Evolutionary conservation across 2,888 invertebrate species (phyloP).

Genomic region (Diabrotica balteata): DNA sequence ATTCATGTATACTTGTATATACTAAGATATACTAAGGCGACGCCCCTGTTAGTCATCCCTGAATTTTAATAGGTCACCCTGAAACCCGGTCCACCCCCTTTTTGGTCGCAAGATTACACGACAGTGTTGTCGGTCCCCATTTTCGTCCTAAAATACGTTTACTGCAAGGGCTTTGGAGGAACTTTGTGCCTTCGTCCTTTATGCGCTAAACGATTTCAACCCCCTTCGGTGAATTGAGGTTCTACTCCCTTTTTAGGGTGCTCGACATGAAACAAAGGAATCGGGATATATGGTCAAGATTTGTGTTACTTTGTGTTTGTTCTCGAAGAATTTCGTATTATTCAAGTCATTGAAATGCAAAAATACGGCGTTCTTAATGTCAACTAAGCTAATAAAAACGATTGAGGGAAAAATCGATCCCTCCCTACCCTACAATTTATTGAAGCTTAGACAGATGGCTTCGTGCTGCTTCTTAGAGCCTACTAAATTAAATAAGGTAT

Average conservation of each 20-base stretch:
- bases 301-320: constrained; percentile 22
- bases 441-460: constrained; percentile 11
- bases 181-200: constrained; percentile 23
- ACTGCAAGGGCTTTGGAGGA: constrained; percentile 2
- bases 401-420: not conserved
- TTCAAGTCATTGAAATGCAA: constrained; percentile 20
- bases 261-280: constrained; percentile 31
- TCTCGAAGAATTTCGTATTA: constrained; percentile 19
- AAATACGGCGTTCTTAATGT: constrained; percentile 16
- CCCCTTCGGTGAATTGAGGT: constrained; percentile 23
- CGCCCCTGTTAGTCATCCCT: constrained; percentile 18
- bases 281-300: constrained; percentile 29
- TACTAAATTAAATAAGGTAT: constrained; percentile 10
- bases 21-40: not conserved
- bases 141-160: constrained; percentile 22
- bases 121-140: constrained; percentile 18
- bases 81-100: constrained; percentile 29
- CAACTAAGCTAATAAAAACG: constrained; percentile 12
- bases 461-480: constrained; percentile 2
- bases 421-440: constrained; percentile 4
- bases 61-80: constrained; percentile 34
- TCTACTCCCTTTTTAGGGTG: constrained; percentile 27
- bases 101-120: constrained; percentile 22
- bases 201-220: constrained; percentile 28
- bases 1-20: too few species aligned